Conservation (phyloP, 2,888 invertebrate species). For the Flexamia atlantica region DNA sequence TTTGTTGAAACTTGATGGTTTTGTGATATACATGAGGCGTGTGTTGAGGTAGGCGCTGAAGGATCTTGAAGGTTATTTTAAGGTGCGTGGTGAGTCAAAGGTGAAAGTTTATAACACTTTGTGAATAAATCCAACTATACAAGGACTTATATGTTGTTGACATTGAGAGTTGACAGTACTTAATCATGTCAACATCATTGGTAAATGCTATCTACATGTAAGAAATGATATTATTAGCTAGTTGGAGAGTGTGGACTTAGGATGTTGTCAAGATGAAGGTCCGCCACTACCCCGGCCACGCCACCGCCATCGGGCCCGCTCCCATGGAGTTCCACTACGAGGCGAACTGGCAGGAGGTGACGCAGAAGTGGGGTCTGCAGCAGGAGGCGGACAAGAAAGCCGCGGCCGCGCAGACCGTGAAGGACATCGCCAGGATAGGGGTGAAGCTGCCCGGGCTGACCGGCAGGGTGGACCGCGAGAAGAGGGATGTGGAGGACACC, state of each 20-base stretch:
- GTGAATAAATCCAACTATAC: too few relatives aligned
- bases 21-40: too few relatives aligned
- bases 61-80: too few relatives aligned
- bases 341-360: slow-evolving; percentile 87
- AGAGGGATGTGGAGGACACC: not conserved
- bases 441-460: slow-evolving; percentile 63
- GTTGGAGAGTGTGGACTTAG: not conserved
- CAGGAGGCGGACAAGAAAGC: slow-evolving; percentile 36
- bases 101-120: too few relatives aligned
- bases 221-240: not conserved
- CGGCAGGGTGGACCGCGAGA: slow-evolving; percentile 21
- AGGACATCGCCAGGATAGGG: slow-evolving; percentile 63
- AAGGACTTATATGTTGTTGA: too few relatives aligned
- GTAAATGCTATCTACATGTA: too few relatives aligned
- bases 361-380: slow-evolving; percentile 67
- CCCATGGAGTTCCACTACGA: slow-evolving; percentile 89
- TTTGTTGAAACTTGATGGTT: too few relatives aligned
- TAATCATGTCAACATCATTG: too few relatives aligned
- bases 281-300: slow-evolving; percentile 90
- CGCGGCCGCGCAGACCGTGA: slow-evolving; percentile 42
- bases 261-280: slow-evolving; percentile 82
- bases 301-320: slow-evolving; percentile 82
- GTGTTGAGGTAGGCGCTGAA: too few relatives aligned
- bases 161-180: too few relatives aligned
- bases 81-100: too few relatives aligned